Conservation (phyloP, 2,113 vertebrate species). For the Macrotus californicus region DNA sequence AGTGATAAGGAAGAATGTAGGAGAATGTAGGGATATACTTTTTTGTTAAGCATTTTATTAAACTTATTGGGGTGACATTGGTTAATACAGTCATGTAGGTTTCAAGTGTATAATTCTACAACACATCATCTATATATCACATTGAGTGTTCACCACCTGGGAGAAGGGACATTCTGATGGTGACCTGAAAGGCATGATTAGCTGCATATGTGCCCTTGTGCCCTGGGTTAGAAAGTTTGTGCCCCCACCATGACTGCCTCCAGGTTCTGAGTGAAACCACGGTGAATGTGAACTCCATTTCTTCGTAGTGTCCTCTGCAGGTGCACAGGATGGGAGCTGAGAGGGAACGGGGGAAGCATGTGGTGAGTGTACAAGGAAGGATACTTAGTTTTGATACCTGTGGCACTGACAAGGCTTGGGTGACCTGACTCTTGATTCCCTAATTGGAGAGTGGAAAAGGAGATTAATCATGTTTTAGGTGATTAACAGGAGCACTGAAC, state of each 20-base stretch:
- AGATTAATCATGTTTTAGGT: conserved; percentile 42
- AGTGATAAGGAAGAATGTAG: neutral
- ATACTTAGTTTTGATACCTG: neutral
- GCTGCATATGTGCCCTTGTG: neutral
- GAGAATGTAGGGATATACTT: neutral
- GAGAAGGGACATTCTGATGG: neutral
- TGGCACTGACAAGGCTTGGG: neutral
- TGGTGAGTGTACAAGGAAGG: neutral
- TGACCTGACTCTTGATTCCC: neutral
- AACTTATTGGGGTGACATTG: neutral
- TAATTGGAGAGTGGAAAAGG: neutral
- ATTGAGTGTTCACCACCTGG: neutral
- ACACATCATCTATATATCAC: neutral
- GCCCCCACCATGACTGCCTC: neutral
- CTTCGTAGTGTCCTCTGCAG: neutral
- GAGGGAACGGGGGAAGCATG: neutral
- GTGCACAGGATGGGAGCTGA: neutral
- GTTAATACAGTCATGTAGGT: neutral
- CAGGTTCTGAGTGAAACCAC: neutral
- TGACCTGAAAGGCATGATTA: neutral
- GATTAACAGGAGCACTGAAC: conserved; percentile 58
- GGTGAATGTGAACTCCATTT: neutral
- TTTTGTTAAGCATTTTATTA: neutral
- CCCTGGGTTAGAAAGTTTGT: neutral
- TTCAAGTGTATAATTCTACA: neutral